These are phyloP conservation scores for Drusus annulatus DNA, from an alignment of 1,140 invertebrate genomes.

Conservation along the genomic window DNA sequence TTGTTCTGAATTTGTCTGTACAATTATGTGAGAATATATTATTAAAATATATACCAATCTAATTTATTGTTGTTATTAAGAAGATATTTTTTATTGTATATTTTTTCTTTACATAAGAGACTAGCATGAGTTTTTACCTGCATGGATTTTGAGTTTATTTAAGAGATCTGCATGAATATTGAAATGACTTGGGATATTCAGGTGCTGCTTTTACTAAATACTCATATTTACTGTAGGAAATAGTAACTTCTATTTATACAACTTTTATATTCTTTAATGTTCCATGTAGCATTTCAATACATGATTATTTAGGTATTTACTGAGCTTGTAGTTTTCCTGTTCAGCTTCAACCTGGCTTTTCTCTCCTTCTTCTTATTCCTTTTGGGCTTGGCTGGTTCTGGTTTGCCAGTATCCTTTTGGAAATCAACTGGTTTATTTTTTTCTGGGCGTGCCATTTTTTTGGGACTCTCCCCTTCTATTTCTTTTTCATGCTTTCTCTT, in stretches of 20 bases:
- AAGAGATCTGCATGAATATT: too few species aligned
- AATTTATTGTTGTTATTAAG: too few species aligned
- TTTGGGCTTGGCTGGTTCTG: constrained; percentile 10
- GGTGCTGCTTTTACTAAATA: too few species aligned
- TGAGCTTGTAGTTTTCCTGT: constrained; percentile 5
- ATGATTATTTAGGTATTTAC: neutral
- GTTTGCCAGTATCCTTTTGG: neutral
- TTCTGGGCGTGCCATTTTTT: constrained; percentile 4
- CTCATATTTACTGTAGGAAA: too few species aligned
- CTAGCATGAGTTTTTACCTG: too few species aligned
- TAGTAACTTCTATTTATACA: neutral
- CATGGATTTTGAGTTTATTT: too few species aligned
- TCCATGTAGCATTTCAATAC: neutral
- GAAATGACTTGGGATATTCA: too few species aligned
- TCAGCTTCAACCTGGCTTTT: neutral
- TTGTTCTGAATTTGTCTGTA: too few species aligned
- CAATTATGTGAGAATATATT: too few species aligned
- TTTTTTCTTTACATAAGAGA: too few species aligned
- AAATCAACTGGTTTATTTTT: neutral
- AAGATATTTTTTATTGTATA: too few species aligned
- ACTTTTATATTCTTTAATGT: neutral
- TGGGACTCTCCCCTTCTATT: neutral
- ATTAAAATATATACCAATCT: too few species aligned
- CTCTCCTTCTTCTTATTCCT: constrained; percentile 33
- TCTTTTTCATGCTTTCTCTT: constrained; percentile 36